A percentile compares a stretch with the other conserved stretches of the same genome.
Conservation (phyloP, 2,888 invertebrate species). For the Pseudanteris insignis region DNA sequence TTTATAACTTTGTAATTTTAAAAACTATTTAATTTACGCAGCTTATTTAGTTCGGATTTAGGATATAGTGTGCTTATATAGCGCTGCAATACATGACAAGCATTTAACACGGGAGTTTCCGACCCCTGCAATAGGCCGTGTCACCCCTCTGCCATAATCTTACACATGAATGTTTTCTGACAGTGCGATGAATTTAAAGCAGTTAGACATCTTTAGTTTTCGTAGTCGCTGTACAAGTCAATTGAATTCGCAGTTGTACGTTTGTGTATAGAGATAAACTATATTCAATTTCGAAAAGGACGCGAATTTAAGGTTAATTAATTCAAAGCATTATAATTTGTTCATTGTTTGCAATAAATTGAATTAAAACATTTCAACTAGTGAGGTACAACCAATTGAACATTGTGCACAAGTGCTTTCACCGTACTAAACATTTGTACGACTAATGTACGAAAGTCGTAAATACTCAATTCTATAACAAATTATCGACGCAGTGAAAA, state of each 20-base stretch:
- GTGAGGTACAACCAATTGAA: conserved; percentile 2
- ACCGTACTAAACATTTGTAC: conserved; percentile 24
- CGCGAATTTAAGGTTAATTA: conserved; percentile 38
- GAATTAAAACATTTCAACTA: conserved; percentile 5
- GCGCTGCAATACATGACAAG: too few relatives aligned
- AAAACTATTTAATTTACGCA: too few relatives aligned
- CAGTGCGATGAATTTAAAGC: too few relatives aligned
- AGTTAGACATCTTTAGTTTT: background rate
- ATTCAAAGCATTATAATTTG: conserved; percentile 32
- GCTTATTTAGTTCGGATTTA: too few relatives aligned
- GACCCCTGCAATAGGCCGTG: too few relatives aligned
- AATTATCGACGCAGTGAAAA: conserved; percentile 19
- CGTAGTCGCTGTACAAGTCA: conserved; percentile 7
- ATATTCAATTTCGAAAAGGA: conserved; percentile 38
- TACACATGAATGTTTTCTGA: too few relatives aligned
- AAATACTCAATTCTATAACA: conserved; percentile 22
- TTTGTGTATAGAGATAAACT: conserved; percentile 34
- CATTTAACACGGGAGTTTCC: too few relatives aligned
- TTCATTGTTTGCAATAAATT: conserved; percentile 14
- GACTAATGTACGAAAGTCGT: conserved; percentile 32
- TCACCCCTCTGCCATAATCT: too few relatives aligned
- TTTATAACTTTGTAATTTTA: too few relatives aligned
- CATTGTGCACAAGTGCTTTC: conserved; percentile 18
- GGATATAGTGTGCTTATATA: too few relatives aligned
- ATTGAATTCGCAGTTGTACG: conserved; percentile 26